A percentile compares a stretch with the other conserved stretches of the same genome.
These are phyloP conservation scores for Papilio elwesi DNA, from an alignment of 2,888 invertebrate genomes.

Conservation along the genomic window DNA sequence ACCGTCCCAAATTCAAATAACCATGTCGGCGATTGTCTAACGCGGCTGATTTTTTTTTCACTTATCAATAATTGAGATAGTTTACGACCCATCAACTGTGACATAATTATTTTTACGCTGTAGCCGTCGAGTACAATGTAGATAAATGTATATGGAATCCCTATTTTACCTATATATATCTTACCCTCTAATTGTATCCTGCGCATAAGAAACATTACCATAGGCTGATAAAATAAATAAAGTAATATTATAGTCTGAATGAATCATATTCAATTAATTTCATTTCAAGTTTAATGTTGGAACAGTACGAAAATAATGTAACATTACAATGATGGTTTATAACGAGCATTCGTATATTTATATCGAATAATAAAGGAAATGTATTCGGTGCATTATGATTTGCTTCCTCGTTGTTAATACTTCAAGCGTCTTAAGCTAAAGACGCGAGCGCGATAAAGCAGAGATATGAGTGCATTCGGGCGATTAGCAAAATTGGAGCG, in stretches of 20 bases:
- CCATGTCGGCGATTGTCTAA: no score
- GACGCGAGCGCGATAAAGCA: constrained; percentile 41
- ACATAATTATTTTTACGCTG: no score
- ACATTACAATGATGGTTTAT: background rate
- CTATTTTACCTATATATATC: no score
- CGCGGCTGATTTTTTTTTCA: no score
- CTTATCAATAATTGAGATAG: no score
- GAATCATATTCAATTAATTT: background rate
- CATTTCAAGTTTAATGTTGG: background rate
- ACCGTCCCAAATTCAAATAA: no score
- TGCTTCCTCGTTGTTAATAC: constrained; percentile 11
- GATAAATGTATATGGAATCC: no score
- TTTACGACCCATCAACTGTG: no score
- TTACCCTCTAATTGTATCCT: no score
- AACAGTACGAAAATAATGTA: background rate
- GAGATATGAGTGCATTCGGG: constrained; percentile 43
- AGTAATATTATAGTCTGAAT: background rate
- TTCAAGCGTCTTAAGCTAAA: constrained; percentile 4
- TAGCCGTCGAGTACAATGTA: no score
- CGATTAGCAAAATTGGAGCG: constrained; percentile 43
- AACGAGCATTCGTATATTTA: background rate
- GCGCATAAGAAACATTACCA: no score
- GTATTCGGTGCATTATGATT: constrained; percentile 16
- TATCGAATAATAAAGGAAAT: constrained; percentile 12
- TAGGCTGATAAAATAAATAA: background rate